Conservation (phyloP, 2,888 invertebrate species). For the Drosophila siamana region DNA sequence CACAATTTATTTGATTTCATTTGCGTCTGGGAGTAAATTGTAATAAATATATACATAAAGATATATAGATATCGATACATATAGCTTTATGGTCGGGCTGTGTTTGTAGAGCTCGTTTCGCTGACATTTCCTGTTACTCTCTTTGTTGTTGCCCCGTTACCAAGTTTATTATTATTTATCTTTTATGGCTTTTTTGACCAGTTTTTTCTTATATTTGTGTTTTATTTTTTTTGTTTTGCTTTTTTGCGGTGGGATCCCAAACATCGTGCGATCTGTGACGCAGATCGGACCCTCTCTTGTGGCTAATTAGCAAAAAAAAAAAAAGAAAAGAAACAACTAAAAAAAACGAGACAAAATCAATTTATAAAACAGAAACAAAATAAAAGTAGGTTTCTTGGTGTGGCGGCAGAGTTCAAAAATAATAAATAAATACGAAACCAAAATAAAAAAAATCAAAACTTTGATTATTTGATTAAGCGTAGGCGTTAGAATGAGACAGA, state of each 20-base stretch:
- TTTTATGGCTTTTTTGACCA: slow-evolving; percentile 51
- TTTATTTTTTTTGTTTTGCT: neutral
- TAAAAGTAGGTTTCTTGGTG: slow-evolving; percentile 39
- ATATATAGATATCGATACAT: slow-evolving; percentile 1
- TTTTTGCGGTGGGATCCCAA: slow-evolving; percentile 25
- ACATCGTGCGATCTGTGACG: slow-evolving; percentile 54
- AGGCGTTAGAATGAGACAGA: slow-evolving; percentile 11
- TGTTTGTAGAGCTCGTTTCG: slow-evolving; percentile 16
- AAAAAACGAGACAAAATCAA: slow-evolving; percentile 24
- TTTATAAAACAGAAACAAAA: slow-evolving; percentile 23
- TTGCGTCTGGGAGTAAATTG: slow-evolving; percentile 15
- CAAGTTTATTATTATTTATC: slow-evolving; percentile 36
- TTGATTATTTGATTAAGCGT: slow-evolving; percentile 12
- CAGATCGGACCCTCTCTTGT: slow-evolving; percentile 33
- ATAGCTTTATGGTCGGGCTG: neutral
- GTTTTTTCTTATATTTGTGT: slow-evolving; percentile 20
- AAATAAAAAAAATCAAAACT: neutral
- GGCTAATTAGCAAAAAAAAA: slow-evolving; percentile 40
- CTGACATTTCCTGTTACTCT: slow-evolving; percentile 49
- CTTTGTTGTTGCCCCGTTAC: slow-evolving; percentile 23
- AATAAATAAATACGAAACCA: slow-evolving; percentile 24
- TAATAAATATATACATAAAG: slow-evolving; percentile 12
- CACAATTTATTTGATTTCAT: slow-evolving; percentile 21
- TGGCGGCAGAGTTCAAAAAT: slow-evolving; percentile 50
- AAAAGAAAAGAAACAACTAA: neutral